Evolutionary conservation across 2,113 vertebrate genomes (phyloP).

Genomic region (Thryonomys swinderianus): DNA sequence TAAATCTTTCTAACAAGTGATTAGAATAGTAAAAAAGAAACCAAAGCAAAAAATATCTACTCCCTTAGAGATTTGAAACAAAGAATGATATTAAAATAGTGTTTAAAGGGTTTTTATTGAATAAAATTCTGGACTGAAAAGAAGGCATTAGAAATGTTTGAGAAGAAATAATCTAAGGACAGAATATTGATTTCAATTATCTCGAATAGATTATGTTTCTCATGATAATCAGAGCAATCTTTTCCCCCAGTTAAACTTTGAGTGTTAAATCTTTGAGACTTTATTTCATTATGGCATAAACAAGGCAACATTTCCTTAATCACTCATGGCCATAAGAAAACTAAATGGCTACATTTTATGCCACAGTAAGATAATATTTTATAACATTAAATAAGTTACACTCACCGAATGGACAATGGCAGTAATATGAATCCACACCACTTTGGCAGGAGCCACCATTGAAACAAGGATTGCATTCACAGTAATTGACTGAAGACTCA

Average conservation of each 20-base stretch:
- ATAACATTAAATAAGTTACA: constrained; percentile 56
- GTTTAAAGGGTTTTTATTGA: background rate
- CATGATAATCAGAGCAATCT: background rate
- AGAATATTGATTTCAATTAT: background rate
- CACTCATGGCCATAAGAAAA: background rate
- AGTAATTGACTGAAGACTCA: constrained; percentile 97
- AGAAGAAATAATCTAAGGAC: background rate
- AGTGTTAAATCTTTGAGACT: background rate
- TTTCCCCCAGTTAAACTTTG: constrained; percentile 8
- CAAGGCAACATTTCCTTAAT: background rate
- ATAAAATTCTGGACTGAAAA: background rate
- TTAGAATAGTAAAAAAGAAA: background rate
- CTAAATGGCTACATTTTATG: background rate
- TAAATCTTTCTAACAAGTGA: background rate
- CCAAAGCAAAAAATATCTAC: background rate
- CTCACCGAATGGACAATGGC: constrained; percentile 98
- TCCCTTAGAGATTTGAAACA: constrained; percentile 4
- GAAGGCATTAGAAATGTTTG: background rate
- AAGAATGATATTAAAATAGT: background rate
- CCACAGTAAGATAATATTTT: background rate
- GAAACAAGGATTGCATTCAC: constrained; percentile 99
- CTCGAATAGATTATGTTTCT: background rate
- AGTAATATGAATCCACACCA: constrained; percentile 95
- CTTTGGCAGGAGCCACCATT: constrained; percentile 98
- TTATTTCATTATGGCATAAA: background rate